Conservation (phyloP, 2,888 invertebrate genomes). For the Metellina segmentata region DNA sequence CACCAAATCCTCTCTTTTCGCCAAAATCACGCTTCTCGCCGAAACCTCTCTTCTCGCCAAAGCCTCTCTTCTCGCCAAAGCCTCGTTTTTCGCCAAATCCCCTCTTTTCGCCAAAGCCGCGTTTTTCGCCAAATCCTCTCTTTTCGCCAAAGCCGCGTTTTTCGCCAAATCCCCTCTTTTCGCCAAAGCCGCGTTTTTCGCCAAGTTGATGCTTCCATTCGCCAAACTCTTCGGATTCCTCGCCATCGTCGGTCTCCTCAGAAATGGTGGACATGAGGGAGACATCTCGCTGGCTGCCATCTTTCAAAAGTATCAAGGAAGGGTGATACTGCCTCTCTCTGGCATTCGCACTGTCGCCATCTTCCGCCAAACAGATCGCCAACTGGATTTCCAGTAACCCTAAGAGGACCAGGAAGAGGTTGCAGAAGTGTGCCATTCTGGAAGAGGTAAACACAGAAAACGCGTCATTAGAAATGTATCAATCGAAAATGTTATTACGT, state of each 20-base stretch:
- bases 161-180: slow-evolving; percentile 56
- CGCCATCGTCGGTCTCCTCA: slow-evolving; percentile 16
- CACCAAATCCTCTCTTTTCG: slow-evolving; percentile 72
- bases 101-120: slow-evolving; percentile 72
- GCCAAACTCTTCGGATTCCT: background rate
- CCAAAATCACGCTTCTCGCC: slow-evolving; percentile 70
- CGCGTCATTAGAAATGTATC: no score
- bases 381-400: slow-evolving; percentile 14
- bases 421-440: slow-evolving; percentile 35
- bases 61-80: slow-evolving; percentile 66
- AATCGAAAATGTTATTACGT: no score
- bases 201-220: slow-evolving; percentile 21
- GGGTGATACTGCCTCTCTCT: background rate
- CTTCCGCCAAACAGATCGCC: background rate
- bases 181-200: slow-evolving; percentile 29
- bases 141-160: slow-evolving; percentile 42
- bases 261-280: background rate
- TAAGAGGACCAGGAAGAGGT: background rate
- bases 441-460: background rate
- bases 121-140: slow-evolving; percentile 68
- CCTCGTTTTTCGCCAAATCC: slow-evolving; percentile 66
- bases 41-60: slow-evolving; percentile 72
- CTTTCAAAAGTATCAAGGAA: background rate
- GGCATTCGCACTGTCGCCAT: background rate
- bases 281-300: background rate